Conservation (phyloP, 2,888 invertebrate genomes). For the Brenthis daphne region DNA sequence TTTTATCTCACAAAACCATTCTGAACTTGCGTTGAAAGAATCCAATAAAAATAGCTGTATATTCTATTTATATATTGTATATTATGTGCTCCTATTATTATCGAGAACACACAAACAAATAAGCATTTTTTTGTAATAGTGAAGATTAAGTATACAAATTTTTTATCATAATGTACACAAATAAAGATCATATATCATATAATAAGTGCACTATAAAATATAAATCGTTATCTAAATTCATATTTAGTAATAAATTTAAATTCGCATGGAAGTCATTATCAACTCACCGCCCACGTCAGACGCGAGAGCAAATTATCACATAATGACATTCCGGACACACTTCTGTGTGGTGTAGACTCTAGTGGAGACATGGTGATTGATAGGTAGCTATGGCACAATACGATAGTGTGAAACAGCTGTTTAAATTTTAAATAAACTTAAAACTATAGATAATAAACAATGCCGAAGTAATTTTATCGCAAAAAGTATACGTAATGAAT, state of each 20-base stretch:
- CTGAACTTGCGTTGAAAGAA: too few species aligned
- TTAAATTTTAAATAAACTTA: not conserved
- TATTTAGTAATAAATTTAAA: slow-evolving; percentile 6
- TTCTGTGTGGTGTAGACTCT: slow-evolving; percentile 12
- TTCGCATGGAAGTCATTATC: slow-evolving; percentile 28
- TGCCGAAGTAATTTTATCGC: not conserved
- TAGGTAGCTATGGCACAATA: slow-evolving; percentile 17
- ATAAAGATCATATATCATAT: too few species aligned
- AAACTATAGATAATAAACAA: too few species aligned
- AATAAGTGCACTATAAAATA: not conserved
- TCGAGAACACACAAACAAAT: too few species aligned
- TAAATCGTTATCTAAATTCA: slow-evolving; percentile 1
- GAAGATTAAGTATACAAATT: too few species aligned
- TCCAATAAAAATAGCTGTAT: too few species aligned
- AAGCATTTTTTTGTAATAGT: too few species aligned
- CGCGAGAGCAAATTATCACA: slow-evolving; percentile 35
- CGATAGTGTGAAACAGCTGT: too few species aligned
- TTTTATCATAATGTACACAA: too few species aligned
- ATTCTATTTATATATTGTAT: too few species aligned
- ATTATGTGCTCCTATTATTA: too few species aligned
- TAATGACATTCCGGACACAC: slow-evolving; percentile 31
- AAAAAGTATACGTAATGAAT: not conserved
- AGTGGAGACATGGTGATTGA: slow-evolving; percentile 19
- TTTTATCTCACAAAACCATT: too few species aligned
- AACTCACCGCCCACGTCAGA: slow-evolving; percentile 26